These are phyloP conservation scores for Dicrostonyx torquatus DNA, from an alignment of 2,797 vertebrate species.

Conservation along the genomic window DNA sequence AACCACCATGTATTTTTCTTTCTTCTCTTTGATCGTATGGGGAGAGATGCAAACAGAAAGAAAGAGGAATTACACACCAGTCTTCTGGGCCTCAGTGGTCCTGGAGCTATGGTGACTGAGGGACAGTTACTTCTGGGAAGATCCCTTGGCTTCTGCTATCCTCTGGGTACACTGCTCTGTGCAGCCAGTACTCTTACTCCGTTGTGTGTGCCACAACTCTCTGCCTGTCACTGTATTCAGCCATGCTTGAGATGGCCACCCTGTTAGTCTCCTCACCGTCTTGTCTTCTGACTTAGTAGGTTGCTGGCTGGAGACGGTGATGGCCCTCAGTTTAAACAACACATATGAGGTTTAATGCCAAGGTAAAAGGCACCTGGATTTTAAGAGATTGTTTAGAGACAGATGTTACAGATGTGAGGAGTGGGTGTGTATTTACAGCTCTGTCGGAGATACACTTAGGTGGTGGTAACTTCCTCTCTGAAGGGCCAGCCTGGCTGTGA, in stretches of 20 bases:
- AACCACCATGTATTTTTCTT: accelerated
- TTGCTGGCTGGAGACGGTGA: accelerated
- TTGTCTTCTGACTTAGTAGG: accelerated
- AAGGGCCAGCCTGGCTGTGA: not conserved
- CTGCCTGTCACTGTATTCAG: accelerated
- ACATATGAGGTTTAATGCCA: too few species aligned
- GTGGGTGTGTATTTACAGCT: not conserved
- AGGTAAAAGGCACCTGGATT: not conserved
- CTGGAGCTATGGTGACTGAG: accelerated
- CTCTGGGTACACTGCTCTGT: not conserved
- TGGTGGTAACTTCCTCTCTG: not conserved
- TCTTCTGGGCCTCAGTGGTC: accelerated
- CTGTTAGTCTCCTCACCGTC: accelerated
- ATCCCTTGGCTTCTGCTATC: not conserved
- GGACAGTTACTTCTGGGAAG: not conserved
- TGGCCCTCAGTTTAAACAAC: not conserved
- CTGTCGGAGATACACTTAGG: not conserved
- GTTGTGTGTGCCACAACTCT: not conserved
- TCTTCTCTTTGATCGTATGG: not conserved
- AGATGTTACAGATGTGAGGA: not conserved
- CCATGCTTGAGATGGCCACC: accelerated
- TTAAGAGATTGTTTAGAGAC: not conserved
- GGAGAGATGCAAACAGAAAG: not conserved
- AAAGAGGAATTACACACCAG: accelerated
- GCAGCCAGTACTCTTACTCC: accelerated